phyloP scores from a whole-genome alignment of 2,888 invertebrate species.

The Drosophila mayaguana region DNA sequence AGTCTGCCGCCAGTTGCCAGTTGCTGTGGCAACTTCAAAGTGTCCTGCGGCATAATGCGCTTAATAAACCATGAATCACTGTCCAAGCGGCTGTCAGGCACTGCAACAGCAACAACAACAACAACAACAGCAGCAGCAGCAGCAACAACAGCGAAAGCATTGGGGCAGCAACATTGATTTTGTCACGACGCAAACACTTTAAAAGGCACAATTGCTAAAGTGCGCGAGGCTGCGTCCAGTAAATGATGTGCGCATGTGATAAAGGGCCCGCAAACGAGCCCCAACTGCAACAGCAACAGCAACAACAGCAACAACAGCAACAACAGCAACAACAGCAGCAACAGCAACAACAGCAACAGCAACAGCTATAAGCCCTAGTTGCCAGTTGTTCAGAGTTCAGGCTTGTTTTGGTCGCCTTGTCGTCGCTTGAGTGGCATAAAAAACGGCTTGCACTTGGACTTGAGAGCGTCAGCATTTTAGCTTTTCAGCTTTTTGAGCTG shows the following conservation, averaged over 20 bases:
- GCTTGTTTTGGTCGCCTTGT: constrained; percentile 58
- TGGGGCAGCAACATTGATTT: constrained; percentile 79
- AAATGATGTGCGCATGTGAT: constrained; percentile 81
- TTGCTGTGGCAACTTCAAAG: constrained; percentile 70
- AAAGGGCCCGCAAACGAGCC: constrained; percentile 71
- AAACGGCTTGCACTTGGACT: constrained; percentile 78
- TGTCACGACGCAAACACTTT: constrained; percentile 81
- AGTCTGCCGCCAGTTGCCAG: constrained; percentile 19
- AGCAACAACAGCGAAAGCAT: constrained; percentile 14
- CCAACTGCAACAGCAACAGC: constrained; percentile 20
- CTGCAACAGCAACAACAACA: constrained; percentile 32
- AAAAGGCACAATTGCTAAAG: constrained; percentile 78
- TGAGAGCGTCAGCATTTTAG: constrained; percentile 31
- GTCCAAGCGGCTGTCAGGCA: constrained; percentile 74
- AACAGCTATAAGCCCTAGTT: constrained; percentile 25
- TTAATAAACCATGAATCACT: constrained; percentile 85
- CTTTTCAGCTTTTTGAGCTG: constrained; percentile 13
- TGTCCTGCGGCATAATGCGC: constrained; percentile 83
- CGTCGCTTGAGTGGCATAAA: constrained; percentile 77
- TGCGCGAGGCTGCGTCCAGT: constrained; percentile 64
- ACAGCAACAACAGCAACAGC: constrained; percentile 1
- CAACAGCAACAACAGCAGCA: constrained; percentile 12
- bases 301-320: constrained; percentile 20
- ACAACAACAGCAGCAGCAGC: constrained; percentile 27
- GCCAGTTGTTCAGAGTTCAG: constrained; percentile 25